These are phyloP conservation scores for Phymastichus coffea DNA, from an alignment of 1,140 invertebrate genomes.

Conservation along the genomic window DNA sequence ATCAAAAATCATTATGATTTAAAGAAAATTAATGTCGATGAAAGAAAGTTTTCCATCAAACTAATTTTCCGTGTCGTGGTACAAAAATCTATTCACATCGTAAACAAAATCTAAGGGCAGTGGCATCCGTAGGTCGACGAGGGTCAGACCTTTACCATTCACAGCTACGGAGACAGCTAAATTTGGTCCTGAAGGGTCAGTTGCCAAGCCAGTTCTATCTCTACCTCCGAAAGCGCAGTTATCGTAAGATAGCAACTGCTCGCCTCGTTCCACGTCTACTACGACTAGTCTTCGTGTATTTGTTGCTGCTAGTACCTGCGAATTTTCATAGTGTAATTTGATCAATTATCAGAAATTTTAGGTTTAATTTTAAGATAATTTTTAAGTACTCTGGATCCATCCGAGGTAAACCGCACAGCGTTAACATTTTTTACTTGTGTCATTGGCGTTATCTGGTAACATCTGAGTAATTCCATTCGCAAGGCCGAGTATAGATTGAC, in stretches of 20 bases:
- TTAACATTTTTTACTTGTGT: slow-evolving; percentile 54
- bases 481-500: slow-evolving; percentile 57
- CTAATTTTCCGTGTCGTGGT: neutral
- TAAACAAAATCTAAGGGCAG: slow-evolving; percentile 58
- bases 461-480: slow-evolving; percentile 52
- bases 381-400: slow-evolving; percentile 51
- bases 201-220: slow-evolving; percentile 55
- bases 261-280: slow-evolving; percentile 56
- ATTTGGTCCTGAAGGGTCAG: slow-evolving; percentile 56
- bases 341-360: neutral
- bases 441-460: slow-evolving; percentile 53
- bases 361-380: too few relatives aligned
- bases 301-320: slow-evolving; percentile 56
- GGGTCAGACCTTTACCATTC: slow-evolving; percentile 57
- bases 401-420: slow-evolving; percentile 56
- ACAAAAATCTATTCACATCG: slow-evolving; percentile 43
- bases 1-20: too few relatives aligned
- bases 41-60: neutral
- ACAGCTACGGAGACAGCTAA: slow-evolving; percentile 56
- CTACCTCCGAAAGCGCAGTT: slow-evolving; percentile 57
- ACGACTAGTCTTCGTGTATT: slow-evolving; percentile 54
- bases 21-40: neutral
- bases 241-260: slow-evolving; percentile 56
- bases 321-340: too few relatives aligned
- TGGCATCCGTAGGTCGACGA: slow-evolving; percentile 59